Evolutionary conservation across 1,140 invertebrate species (phyloP).

Genomic region (Drosophila setifemur): DNA sequence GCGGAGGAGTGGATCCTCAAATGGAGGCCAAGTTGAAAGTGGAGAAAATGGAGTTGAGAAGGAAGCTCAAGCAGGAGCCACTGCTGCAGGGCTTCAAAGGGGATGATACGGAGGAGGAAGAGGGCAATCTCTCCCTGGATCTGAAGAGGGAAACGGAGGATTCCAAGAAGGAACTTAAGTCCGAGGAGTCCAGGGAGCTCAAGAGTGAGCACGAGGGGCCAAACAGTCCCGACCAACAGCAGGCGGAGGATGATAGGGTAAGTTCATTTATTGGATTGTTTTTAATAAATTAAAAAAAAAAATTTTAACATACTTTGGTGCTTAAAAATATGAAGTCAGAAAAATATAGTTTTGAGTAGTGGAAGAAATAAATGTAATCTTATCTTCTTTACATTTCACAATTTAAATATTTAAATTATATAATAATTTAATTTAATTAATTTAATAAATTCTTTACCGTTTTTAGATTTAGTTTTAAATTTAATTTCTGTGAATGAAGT

Average conservation of each 20-base stretch:
- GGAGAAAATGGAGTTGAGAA: neutral
- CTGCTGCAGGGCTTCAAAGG: slow-evolving; percentile 34
- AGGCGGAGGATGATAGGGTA: slow-evolving; percentile 66
- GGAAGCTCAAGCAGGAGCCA: slow-evolving; percentile 38
- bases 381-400: no score
- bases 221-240: slow-evolving; percentile 23
- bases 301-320: no score
- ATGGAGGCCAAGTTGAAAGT: neutral
- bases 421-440: no score
- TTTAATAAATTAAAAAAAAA: no score
- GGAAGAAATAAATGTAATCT: no score
- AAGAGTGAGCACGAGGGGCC: slow-evolving; percentile 23
- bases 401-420: no score
- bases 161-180: neutral
- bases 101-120: slow-evolving; percentile 36
- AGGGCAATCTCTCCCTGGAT: slow-evolving; percentile 8
- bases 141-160: neutral
- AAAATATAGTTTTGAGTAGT: no score
- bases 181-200: neutral
- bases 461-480: no score
- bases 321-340: no score
- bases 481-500: no score
- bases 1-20: neutral
- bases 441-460: no score
- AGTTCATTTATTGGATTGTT: no score